These are phyloP conservation scores for Bagarius yarrelli DNA, from an alignment of 2,113 vertebrate species.

Conservation along the genomic window DNA sequence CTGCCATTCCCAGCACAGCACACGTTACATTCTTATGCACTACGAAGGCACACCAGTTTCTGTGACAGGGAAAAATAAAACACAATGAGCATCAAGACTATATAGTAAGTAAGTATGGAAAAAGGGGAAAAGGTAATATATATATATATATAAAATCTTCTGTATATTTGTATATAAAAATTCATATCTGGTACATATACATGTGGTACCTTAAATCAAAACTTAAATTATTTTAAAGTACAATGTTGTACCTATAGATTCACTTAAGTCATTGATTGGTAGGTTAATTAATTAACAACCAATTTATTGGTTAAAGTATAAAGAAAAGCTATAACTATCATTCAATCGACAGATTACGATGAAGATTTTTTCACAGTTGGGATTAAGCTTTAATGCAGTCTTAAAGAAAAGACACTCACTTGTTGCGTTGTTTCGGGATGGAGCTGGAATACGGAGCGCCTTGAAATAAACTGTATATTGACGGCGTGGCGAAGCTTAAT, in stretches of 20 bases:
- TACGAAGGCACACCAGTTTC: slow-evolving; percentile 95
- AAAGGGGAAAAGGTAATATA: no score
- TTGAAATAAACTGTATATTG: slow-evolving; percentile 65
- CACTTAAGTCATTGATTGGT: no score
- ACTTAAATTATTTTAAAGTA: no score
- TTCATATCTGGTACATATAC: no score
- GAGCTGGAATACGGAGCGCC: slow-evolving; percentile 58
- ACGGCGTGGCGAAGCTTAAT: slow-evolving; percentile 60
- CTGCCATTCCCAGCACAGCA: slow-evolving; percentile 81
- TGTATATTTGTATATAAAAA: no score
- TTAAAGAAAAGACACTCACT: slow-evolving; percentile 61
- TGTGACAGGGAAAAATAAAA: slow-evolving; percentile 51
- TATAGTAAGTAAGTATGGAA: not conserved
- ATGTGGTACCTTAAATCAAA: no score
- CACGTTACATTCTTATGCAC: slow-evolving; percentile 92
- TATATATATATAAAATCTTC: not conserved
- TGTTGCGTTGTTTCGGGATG: slow-evolving; percentile 65
- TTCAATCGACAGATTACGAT: not conserved
- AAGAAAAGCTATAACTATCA: not conserved
- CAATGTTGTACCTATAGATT: no score
- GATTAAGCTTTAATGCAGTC: not conserved
- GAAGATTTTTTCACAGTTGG: not conserved
- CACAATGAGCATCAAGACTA: not conserved
- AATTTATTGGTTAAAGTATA: not conserved
- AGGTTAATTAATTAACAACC: not conserved